Base-by-base conservation (phyloP, 2,797 vertebrate species). In the Hypotaenidia philippensis region DNA sequence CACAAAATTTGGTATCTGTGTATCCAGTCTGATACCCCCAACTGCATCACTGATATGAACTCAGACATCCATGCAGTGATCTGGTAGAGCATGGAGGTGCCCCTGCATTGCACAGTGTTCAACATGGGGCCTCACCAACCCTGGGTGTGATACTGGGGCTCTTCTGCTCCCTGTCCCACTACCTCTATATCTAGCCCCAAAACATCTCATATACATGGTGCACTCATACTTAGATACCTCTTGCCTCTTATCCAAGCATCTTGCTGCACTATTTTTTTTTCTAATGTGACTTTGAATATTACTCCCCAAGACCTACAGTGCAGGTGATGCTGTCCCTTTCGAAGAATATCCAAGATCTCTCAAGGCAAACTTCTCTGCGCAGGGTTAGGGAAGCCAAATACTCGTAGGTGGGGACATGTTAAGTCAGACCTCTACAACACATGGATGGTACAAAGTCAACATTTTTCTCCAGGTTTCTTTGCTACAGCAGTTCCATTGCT, bases 111-210 rank as follows among this genome's bases (percentile, higher is more conserved):
- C 44, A 69, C 4, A 14, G 18, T 1, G 1, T 40, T n/a, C n/a
- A 41, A 44, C 23, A 25, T 1, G 14, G 34, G 19, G 34, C 13
- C 44, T 59, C 44, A 65, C 11, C 25, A 47, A 13, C 10, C 7
- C 23, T 19, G n/a, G 18, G 26, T 2, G 34, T 25, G 18, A 29
- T 10, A 57, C 17, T 1, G 5, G 17, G 15, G 36, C 6, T 16
- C 20, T 60, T 0, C 0, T 5, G 20, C 6, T 79, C 22, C 21
- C 13, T 15, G 6, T 29, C 23, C 11, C 0, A 0, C 20, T 13
- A 4, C 16, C 17, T 45, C 32, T 31, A 17, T 0, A 1, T 55
- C 65, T 53, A 74, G 47, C 15, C 4, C 5, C 44, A 4, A 31
- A 52, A 29, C 3, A 9, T 23, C 32, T 55, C 4, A 1, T 5